Evolutionary conservation across 2,888 invertebrate species (phyloP).

Genomic region (Habrosyne pyritoides): DNA sequence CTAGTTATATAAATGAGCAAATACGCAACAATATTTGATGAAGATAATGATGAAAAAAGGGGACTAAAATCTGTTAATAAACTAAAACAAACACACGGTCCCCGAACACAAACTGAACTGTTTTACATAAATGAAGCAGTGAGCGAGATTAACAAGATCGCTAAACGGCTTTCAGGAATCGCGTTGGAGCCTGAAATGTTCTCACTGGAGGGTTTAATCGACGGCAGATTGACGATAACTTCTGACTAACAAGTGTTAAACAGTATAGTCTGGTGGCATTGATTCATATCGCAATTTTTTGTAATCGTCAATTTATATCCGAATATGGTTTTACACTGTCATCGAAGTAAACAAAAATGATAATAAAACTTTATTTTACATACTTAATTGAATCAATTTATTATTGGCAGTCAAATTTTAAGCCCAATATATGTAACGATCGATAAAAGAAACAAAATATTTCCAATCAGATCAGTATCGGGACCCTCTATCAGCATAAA

Average conservation of each 20-base stretch:
- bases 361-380: background rate
- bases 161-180: conserved; percentile 55
- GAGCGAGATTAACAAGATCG: conserved; percentile 60
- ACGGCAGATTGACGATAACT: conserved; percentile 52
- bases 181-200: conserved; percentile 53
- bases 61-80: background rate
- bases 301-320: background rate
- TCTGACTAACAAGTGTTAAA: conserved; percentile 21
- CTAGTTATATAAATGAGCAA: too few species aligned
- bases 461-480: conserved; percentile 45
- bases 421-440: conserved; percentile 20
- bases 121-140: conserved; percentile 54
- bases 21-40: too few species aligned
- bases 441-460: conserved; percentile 32
- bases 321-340: background rate
- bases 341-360: background rate
- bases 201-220: conserved; percentile 42
- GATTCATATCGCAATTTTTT: background rate
- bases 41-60: background rate
- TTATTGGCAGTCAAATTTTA: background rate
- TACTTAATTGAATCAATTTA: background rate
- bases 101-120: conserved; percentile 39
- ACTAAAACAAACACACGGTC: conserved; percentile 28
- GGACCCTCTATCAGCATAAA: conserved; percentile 67
- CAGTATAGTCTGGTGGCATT: too few species aligned